Conservation (phyloP, 2,888 invertebrate species). For the Sympetrum striolatum region DNA sequence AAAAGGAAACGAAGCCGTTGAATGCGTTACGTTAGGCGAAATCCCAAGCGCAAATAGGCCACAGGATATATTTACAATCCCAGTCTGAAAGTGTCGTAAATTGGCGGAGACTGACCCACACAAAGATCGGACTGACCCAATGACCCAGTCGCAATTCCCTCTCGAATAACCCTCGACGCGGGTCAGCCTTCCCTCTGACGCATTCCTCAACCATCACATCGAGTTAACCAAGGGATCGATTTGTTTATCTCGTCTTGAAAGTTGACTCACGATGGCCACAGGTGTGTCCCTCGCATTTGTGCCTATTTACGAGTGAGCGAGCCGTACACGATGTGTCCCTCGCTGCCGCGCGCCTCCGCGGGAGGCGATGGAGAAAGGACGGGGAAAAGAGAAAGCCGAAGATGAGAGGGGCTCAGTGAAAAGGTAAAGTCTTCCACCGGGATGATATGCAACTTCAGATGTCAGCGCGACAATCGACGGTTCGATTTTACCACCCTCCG, state of each 20-base stretch:
- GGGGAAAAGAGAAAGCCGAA: neutral
- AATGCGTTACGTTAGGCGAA: too few species aligned
- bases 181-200: neutral
- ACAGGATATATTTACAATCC: too few species aligned
- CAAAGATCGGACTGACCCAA: too few species aligned
- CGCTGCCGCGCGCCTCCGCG: neutral
- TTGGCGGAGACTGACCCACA: too few species aligned
- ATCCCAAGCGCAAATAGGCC: too few species aligned
- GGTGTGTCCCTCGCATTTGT: slow-evolving; percentile 13
- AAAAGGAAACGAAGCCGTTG: too few species aligned
- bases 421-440: neutral
- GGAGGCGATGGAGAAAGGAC: neutral
- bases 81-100: too few species aligned
- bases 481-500: neutral
- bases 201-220: neutral
- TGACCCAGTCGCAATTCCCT: too few species aligned
- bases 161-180: neutral
- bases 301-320: slow-evolving; percentile 20
- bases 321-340: neutral
- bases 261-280: slow-evolving; percentile 26
- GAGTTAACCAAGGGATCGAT: slow-evolving; percentile 13
- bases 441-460: neutral
- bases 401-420: neutral
- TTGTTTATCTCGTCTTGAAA: slow-evolving; percentile 29
- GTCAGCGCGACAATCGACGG: neutral